Conservation (phyloP, 2,797 vertebrate species). For the Gadopsis marmoratus region DNA sequence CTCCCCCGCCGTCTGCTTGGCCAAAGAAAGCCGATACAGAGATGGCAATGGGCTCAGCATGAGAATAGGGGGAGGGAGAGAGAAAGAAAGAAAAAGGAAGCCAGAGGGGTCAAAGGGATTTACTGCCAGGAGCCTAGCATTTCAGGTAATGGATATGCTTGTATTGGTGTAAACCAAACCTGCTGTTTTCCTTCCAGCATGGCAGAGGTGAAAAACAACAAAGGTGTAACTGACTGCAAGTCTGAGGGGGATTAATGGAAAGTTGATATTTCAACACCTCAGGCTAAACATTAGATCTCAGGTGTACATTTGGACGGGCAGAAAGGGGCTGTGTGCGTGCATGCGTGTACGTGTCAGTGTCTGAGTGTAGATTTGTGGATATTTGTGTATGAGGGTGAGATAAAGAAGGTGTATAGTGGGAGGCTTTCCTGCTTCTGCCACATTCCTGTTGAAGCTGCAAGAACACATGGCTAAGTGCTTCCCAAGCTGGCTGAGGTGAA, state of each 20-base stretch:
- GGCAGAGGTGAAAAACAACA: conserved; percentile 79
- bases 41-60: conserved; percentile 57
- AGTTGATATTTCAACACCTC: conserved; percentile 77
- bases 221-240: conserved; percentile 76
- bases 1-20: conserved; percentile 55
- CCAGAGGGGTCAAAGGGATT: conserved; percentile 83
- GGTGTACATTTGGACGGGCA: conserved; percentile 67
- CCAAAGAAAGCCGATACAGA: conserved; percentile 55
- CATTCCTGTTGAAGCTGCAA: conserved; percentile 68
- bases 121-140: conserved; percentile 80
- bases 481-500: conserved; percentile 77
- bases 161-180: conserved; percentile 80
- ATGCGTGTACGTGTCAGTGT: conserved; percentile 25
- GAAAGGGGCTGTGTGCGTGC: conserved; percentile 45
- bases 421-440: conserved; percentile 61
- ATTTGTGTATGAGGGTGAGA: conserved; percentile 11
- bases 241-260: conserved; percentile 76
- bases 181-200: conserved; percentile 76
- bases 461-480: conserved; percentile 76
- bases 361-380: conserved; percentile 20
- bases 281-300: conserved; percentile 71
- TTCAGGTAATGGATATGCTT: conserved; percentile 87
- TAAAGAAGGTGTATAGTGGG: conserved; percentile 36
- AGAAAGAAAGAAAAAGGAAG: conserved; percentile 59
- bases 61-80: conserved; percentile 50